phyloP scores from a whole-genome alignment of 2,888 invertebrate species.

The Salpingus planirostris region DNA sequence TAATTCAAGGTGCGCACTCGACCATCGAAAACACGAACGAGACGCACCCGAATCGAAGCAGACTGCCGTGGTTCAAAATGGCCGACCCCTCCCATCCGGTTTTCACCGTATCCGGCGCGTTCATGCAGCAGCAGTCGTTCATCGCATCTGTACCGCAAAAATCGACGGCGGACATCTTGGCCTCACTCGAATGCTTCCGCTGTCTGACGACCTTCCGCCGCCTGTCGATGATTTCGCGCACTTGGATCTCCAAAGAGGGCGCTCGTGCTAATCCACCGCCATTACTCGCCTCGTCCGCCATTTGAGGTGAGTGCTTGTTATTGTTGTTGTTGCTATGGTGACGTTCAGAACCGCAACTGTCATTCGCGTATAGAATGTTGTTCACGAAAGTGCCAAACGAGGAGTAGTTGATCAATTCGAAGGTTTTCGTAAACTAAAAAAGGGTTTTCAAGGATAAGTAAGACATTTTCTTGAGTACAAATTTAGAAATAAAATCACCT shows the following conservation, averaged over 20 bases:
- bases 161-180: conserved; percentile 35
- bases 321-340: too few relatives aligned
- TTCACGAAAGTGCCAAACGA: conserved; percentile 83
- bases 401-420: conserved; percentile 89
- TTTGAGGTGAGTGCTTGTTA: too few relatives aligned
- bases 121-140: conserved; percentile 33
- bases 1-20: conserved; percentile 29
- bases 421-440: conserved; percentile 69
- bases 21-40: conserved; percentile 74
- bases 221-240: conserved; percentile 46
- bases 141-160: conserved; percentile 26
- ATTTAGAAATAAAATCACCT: conserved; percentile 49
- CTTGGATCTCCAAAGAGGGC: too few relatives aligned
- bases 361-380: conserved; percentile 76
- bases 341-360: conserved; percentile 42
- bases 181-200: conserved; percentile 27
- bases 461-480: too few relatives aligned
- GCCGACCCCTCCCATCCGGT: conserved; percentile 87
- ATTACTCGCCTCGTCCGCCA: too few relatives aligned
- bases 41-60: conserved; percentile 79
- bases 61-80: conserved; percentile 74
- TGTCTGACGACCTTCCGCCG: conserved; percentile 36
- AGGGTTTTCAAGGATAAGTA: conserved; percentile 9
- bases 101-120: conserved; percentile 31
- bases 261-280: too few relatives aligned